Conservation (phyloP, 2,888 invertebrate genomes). For the Lasioglossum malachurum region DNA sequence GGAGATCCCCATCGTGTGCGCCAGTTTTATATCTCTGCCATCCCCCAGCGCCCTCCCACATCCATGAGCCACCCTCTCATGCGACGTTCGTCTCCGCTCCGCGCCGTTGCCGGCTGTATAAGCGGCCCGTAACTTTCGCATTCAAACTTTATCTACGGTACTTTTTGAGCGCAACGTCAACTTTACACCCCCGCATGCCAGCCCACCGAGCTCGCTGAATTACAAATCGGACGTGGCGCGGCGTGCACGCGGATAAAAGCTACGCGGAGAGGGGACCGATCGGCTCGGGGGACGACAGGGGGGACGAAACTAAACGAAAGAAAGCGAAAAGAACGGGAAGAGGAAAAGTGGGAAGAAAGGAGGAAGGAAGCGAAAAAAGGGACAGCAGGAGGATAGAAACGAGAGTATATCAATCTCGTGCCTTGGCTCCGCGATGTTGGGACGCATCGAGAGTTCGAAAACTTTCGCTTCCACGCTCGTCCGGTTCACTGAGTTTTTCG, state of each 20-base stretch:
- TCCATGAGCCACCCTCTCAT: not conserved
- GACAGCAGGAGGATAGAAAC: slow-evolving; percentile 18
- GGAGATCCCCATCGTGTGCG: slow-evolving; percentile 52
- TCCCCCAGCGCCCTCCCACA: slow-evolving; percentile 5
- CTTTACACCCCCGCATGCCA: slow-evolving; percentile 51
- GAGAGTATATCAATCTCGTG: slow-evolving; percentile 70
- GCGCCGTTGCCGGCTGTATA: slow-evolving; percentile 29
- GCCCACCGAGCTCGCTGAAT: slow-evolving; percentile 61
- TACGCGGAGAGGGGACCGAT: not conserved
- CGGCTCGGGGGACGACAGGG: not conserved
- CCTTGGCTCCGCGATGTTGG: slow-evolving; percentile 42
- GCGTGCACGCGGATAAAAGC: slow-evolving; percentile 54
- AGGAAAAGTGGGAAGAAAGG: slow-evolving; percentile 9
- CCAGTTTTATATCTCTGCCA: slow-evolving; percentile 43
- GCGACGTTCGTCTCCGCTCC: slow-evolving; percentile 6
- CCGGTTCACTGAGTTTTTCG: slow-evolving; percentile 69
- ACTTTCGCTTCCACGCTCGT: slow-evolving; percentile 67
- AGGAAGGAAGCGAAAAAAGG: slow-evolving; percentile 1
- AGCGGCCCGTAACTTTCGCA: slow-evolving; percentile 65
- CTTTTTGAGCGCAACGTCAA: slow-evolving; percentile 64
- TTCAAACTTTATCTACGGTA: slow-evolving; percentile 69
- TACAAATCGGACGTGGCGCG: slow-evolving; percentile 68
- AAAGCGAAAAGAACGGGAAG: slow-evolving; percentile 13
- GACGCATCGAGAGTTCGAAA: slow-evolving; percentile 60
- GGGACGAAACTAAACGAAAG: slow-evolving; percentile 22